Percentiles rank a stretch among this genome's conserved stretches.
Conservation (phyloP, 2,888 invertebrate genomes). For the Drepanosiphum platanoidis region DNA sequence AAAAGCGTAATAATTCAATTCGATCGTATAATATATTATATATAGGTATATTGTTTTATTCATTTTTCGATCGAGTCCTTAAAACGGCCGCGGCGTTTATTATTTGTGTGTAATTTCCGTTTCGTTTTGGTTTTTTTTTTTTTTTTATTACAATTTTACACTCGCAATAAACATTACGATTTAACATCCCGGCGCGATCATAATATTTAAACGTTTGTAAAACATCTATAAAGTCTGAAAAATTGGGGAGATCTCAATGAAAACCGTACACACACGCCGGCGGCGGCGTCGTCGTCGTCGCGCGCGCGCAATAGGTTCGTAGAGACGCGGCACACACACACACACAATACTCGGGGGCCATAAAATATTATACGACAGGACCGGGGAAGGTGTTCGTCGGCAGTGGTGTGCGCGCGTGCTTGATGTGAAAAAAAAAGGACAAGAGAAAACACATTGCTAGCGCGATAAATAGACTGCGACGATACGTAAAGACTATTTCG, state of each 20-base stretch:
- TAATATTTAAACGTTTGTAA: slow-evolving; percentile 60
- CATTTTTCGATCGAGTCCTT: slow-evolving; percentile 10
- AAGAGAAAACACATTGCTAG: slow-evolving; percentile 4
- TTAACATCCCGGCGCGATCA: slow-evolving; percentile 17
- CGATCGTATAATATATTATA: neutral
- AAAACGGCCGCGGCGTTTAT: slow-evolving; percentile 9
- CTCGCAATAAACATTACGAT: slow-evolving; percentile 24
- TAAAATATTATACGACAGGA: slow-evolving; percentile 56
- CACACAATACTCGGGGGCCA: slow-evolving; percentile 41
- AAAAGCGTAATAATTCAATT: slow-evolving; percentile 1
- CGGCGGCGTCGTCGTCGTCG: no score
- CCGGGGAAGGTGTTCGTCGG: slow-evolving; percentile 48
- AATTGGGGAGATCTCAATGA: slow-evolving; percentile 54
- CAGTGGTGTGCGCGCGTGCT: neutral
- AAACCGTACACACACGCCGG: neutral
- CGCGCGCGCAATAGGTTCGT: slow-evolving; percentile 30
- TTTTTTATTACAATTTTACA: slow-evolving; percentile 25
- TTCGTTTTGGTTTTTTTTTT: neutral
- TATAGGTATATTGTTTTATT: slow-evolving; percentile 27
- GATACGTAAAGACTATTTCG: slow-evolving; percentile 22
- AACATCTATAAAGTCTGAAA: slow-evolving; percentile 39
- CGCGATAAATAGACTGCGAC: slow-evolving; percentile 22
- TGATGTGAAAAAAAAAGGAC: slow-evolving; percentile 5
- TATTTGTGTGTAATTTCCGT: slow-evolving; percentile 6
- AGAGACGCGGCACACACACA: neutral